Evolutionary conservation across 2,113 vertebrate species (phyloP).

Genomic region (Poeciliopsis turrubarensis): DNA sequence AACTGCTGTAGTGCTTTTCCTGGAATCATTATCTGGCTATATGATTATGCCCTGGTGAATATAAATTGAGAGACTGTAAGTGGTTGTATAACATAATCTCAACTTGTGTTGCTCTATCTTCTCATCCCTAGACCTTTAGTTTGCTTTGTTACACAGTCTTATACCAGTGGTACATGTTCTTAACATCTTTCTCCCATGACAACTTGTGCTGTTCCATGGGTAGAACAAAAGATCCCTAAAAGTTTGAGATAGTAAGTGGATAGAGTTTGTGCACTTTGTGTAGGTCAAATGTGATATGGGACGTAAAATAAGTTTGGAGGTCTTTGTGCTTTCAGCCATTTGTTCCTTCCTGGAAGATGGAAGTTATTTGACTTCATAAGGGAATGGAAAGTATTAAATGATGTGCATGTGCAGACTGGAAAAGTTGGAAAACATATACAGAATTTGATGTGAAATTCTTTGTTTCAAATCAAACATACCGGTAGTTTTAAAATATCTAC

Average conservation of each 20-base stretch:
- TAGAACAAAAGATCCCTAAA: not conserved
- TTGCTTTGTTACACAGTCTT: conserved; percentile 19
- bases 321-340: not conserved
- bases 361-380: too few species aligned
- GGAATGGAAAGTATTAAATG: too few species aligned
- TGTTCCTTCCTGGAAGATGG: not conserved
- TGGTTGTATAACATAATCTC: not conserved
- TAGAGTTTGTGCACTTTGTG: not conserved
- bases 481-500: too few species aligned
- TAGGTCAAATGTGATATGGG: not conserved
- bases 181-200: conserved; percentile 7
- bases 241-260: not conserved
- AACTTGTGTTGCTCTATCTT: not conserved
- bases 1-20: conserved; percentile 10
- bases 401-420: too few species aligned
- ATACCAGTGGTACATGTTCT: conserved; percentile 11
- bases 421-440: too few species aligned
- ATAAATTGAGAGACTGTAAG: not conserved
- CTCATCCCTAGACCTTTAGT: conserved; percentile 1
- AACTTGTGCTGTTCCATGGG: not conserved
- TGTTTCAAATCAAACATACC: too few species aligned
- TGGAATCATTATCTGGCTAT: not conserved
- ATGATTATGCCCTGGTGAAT: not conserved
- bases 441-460: too few species aligned
- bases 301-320: not conserved